Percentiles rank a stretch among this genome's conserved stretches.
These are phyloP conservation scores for Thalassarche chlororhynchos DNA, from an alignment of 2,113 vertebrate genomes.

Conservation along the genomic window DNA sequence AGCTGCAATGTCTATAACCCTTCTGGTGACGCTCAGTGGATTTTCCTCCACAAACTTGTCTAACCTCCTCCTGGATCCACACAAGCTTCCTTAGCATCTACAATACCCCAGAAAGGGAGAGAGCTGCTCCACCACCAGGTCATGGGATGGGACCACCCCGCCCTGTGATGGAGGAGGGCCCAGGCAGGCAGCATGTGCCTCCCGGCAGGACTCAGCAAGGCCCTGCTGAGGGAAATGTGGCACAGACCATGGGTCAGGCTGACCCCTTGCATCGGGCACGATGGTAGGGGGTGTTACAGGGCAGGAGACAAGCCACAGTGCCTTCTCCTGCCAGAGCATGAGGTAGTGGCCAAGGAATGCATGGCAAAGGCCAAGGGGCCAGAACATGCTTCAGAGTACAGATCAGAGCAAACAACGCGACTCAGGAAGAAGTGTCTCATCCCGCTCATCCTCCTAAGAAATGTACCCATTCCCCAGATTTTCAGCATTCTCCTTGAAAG, in stretches of 20 bases:
- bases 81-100: not conserved
- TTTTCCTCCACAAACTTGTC: not conserved
- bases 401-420: not conserved
- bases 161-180: not conserved
- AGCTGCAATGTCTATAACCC: not conserved
- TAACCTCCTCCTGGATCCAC: not conserved
- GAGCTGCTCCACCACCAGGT: not conserved
- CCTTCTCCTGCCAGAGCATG: not conserved
- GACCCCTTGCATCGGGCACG: rapidly evolving
- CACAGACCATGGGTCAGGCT: not conserved
- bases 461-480: not conserved
- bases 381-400: not conserved
- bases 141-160: not conserved
- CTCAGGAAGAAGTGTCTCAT: not conserved
- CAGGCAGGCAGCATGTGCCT: not conserved
- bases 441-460: not conserved
- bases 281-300: not conserved
- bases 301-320: rapidly evolving
- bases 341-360: not conserved
- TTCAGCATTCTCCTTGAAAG: not conserved
- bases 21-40: not conserved
- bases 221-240: not conserved
- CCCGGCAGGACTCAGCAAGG: not conserved
- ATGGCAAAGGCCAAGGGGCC: not conserved
- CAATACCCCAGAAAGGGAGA: not conserved